Evolutionary conservation across 2,797 vertebrate species (phyloP), one percentile per base, ranked within the genome.

Genomic region (Pipistrellus nathusii): DNA sequence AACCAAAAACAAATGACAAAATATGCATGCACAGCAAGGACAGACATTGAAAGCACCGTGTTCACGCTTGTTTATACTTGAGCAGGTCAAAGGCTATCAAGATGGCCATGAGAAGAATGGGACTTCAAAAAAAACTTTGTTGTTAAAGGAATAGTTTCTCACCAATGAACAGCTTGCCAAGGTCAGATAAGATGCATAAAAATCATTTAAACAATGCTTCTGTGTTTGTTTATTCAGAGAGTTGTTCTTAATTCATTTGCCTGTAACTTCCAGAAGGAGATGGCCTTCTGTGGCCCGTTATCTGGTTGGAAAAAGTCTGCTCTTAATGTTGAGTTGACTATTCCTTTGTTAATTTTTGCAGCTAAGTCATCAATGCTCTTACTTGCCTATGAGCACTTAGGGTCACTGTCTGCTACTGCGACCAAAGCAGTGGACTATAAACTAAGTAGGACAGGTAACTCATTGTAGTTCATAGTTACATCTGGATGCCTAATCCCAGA

Each of bases 161-260:
- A 77, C 90, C 83, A 87, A 76, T 41, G 81, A 93, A 86, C 66
- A 85, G 82, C 75, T 94, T 95, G 66, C 78, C 78, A 46, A 93
- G 38, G 75, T 59, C 71, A 95, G 78, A 92, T 73, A 94, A 96
- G 88, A 77, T 86, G n/a, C 59, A 57, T 82, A 80, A 93, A 93
- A 93, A 86, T 64, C 44, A 48, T n/a, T 48, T 12, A n/a, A 1
- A 48, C 51, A 68, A 78, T 11, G 30, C 59, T 95, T 88, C 64
- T 18, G 62, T 66, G 21, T 82, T 75, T 93, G 73, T 94, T 93
- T 95, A 90, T 80, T 90, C 71, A 84, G 90, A 83, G 25, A 75
- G 32, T 80, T 81, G 86, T 81, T 93, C 71, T 88, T 85, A 92
- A 95, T 94, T 94, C 73, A 88, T 77, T 62, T 85, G 53, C 59